Evolutionary conservation across 1,140 invertebrate species (phyloP).

Genomic region (Trichoplusia ni): DNA sequence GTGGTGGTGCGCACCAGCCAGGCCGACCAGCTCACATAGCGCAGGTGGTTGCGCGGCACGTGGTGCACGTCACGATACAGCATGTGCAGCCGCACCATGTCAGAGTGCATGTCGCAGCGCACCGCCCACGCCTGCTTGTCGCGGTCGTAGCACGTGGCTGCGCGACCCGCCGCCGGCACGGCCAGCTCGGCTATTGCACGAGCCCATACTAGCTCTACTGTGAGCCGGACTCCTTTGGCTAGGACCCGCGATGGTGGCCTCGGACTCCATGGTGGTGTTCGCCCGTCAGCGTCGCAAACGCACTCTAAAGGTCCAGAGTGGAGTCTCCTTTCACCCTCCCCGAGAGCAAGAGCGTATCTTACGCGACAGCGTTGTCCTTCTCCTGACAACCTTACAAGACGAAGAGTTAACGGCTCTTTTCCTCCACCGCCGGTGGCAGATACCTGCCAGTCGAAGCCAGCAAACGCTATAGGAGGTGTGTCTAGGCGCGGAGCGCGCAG

Average conservation of each 20-base stretch:
- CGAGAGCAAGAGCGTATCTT: conserved; percentile 87
- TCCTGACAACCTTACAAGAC: conserved; percentile 89
- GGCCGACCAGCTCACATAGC: conserved; percentile 91
- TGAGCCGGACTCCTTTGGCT: conserved; percentile 65
- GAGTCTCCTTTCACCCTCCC: conserved; percentile 86
- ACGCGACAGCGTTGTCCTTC: conserved; percentile 92
- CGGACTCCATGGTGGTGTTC: conserved; percentile 88
- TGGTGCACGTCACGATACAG: conserved; percentile 93
- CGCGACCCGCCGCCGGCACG: conserved; percentile 87
- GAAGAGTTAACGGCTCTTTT: conserved; percentile 82
- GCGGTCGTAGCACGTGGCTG: conserved; percentile 90
- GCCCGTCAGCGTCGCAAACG: conserved; percentile 88
- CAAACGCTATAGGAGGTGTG: conserved; percentile 73
- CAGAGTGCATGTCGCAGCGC: conserved; percentile 90
- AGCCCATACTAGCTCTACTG: conserved; percentile 78
- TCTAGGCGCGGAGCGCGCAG: conserved; percentile 82
- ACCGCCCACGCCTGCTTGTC: conserved; percentile 92
- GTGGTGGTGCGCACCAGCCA: conserved; percentile 85
- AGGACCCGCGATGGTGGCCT: conserved; percentile 75
- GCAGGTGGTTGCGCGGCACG: conserved; percentile 91
- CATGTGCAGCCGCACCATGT: conserved; percentile 89
- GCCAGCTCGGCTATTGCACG: conserved; percentile 89
- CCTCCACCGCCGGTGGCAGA: conserved; percentile 87
- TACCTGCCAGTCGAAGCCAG: conserved; percentile 93
- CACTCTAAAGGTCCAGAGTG: conserved; percentile 91